Evolutionary conservation across 2,113 vertebrate genomes (phyloP).

Genomic region (Pachycephala philippinensis): DNA sequence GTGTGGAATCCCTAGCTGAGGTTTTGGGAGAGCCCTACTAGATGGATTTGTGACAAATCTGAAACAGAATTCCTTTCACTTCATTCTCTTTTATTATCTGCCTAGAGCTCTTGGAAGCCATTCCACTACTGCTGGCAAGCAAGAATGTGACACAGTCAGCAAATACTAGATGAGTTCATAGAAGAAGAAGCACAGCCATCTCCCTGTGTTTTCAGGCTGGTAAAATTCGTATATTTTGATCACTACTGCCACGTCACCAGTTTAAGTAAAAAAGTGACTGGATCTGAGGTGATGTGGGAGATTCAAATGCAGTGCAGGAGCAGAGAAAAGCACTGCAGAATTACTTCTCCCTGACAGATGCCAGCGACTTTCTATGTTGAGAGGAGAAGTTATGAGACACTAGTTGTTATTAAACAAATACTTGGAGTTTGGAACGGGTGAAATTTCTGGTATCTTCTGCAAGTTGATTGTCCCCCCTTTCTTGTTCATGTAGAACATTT

Average conservation of each 20-base stretch:
- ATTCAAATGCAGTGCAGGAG: background rate
- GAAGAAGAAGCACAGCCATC: background rate
- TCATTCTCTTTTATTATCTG: background rate
- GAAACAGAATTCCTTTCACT: background rate
- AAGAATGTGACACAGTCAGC: background rate
- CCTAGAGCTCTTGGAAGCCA: background rate
- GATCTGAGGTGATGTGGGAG: background rate
- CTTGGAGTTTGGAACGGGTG: background rate
- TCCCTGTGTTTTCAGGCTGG: background rate
- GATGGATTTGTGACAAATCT: background rate
- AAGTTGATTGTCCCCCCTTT: background rate
- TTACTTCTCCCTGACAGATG: background rate
- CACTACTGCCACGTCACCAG: background rate
- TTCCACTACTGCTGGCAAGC: background rate
- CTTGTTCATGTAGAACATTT: background rate
- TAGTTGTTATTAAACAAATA: background rate
- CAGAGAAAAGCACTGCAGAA: background rate
- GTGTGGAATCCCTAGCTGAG: background rate
- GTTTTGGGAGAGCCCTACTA: background rate
- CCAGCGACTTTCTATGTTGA: background rate
- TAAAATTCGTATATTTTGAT: background rate
- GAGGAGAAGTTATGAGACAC: background rate
- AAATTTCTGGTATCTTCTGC: background rate
- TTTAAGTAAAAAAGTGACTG: background rate
- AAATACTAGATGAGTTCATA: background rate